phyloP scores from a whole-genome alignment of 2,797 vertebrate genomes.

The Morus bassanus region DNA sequence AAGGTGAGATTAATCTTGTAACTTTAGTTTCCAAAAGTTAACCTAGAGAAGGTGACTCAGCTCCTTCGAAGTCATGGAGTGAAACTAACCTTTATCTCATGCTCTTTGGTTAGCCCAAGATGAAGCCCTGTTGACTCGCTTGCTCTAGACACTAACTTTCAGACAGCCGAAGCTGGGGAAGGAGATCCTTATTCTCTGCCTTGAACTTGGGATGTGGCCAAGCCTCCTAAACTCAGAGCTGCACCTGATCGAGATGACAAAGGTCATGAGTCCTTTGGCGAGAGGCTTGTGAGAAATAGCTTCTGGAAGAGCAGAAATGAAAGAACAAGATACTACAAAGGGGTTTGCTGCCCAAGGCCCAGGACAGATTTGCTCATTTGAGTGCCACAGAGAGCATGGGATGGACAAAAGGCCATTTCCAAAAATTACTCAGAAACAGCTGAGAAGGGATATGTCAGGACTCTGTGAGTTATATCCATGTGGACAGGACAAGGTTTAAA shows the following conservation, averaged over 20 bases:
- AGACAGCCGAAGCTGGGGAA: background rate
- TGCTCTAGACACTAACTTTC: background rate
- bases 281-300: background rate
- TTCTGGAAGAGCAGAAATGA: background rate
- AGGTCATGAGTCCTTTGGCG: background rate
- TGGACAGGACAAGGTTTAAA: background rate
- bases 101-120: background rate
- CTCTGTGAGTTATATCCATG: background rate
- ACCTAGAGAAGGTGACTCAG: background rate
- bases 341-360: background rate
- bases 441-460: background rate
- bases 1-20: background rate
- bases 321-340: background rate
- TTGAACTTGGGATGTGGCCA: background rate
- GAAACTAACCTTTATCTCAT: background rate
- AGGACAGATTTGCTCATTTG: fast-evolving
- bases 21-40: background rate
- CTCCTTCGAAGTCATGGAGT: background rate
- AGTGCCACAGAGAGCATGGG: background rate
- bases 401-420: background rate
- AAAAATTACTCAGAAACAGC: background rate
- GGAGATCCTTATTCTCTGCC: background rate
- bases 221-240: background rate
- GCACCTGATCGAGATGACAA: background rate
- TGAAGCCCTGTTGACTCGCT: background rate